A percentile compares a stretch with the other conserved stretches of the same genome.
phyloP scores from a whole-genome alignment of 1,140 invertebrate genomes.

The Pseudobourletiella spinata region DNA sequence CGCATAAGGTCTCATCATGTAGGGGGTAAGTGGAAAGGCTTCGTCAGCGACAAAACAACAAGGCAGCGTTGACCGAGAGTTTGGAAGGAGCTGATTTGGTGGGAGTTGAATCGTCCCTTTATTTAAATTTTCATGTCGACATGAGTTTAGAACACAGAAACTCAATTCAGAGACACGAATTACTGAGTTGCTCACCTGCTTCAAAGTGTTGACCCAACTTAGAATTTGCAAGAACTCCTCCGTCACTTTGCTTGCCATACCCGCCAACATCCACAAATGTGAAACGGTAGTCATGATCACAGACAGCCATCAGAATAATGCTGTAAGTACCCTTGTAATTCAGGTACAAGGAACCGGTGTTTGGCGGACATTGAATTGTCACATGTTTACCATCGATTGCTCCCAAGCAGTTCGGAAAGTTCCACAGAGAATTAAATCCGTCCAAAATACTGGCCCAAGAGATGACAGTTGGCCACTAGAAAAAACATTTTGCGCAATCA shows the following conservation, averaged over 20 bases:
- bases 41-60: slow-evolving; percentile 37
- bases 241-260: slow-evolving; percentile 34
- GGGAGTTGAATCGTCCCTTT: slow-evolving; percentile 5
- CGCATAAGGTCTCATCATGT: slow-evolving; percentile 41
- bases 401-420: slow-evolving; percentile 39
- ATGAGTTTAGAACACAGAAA: too few species aligned
- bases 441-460: slow-evolving; percentile 13
- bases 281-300: slow-evolving; percentile 38
- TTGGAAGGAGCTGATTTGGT: background rate
- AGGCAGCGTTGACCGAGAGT: slow-evolving; percentile 3
- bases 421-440: slow-evolving; percentile 36
- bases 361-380: slow-evolving; percentile 24
- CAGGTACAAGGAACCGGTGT: slow-evolving; percentile 40
- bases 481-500: background rate
- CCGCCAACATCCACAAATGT: slow-evolving; percentile 37
- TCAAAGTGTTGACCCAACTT: background rate
- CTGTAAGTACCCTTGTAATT: slow-evolving; percentile 42
- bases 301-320: slow-evolving; percentile 38
- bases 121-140: too few species aligned
- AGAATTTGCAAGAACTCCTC: slow-evolving; percentile 3
- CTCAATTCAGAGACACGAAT: too few species aligned
- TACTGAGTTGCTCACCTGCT: too few species aligned
- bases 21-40: slow-evolving; percentile 33
- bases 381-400: slow-evolving; percentile 41
- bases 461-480: background rate